These are phyloP conservation scores for Agonopterix arenella DNA, from an alignment of 2,888 invertebrate species.

Conservation along the genomic window DNA sequence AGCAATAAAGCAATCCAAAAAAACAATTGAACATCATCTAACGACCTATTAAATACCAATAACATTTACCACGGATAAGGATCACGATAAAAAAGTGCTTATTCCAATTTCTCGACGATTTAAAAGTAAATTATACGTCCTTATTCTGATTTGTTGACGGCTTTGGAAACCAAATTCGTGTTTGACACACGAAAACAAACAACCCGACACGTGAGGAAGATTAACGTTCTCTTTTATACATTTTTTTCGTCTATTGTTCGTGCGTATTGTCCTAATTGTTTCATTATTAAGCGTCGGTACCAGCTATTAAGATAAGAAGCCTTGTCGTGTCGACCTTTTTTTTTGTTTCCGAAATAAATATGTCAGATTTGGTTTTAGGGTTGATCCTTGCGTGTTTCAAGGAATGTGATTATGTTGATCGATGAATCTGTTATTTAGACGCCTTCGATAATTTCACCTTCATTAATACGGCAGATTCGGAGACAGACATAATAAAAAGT, in stretches of 20 bases:
- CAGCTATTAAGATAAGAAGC: constrained; percentile 45
- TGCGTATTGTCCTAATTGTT: constrained; percentile 57
- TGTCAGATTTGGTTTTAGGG: constrained; percentile 18
- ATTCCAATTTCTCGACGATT: background rate
- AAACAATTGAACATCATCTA: constrained; percentile 7
- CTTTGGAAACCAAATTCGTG: constrained; percentile 49
- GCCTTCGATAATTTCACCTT: no score
- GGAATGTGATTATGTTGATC: no score
- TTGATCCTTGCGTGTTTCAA: background rate
- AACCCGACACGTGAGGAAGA: constrained; percentile 51
- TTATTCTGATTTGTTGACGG: constrained; percentile 29
- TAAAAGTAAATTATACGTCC: constrained; percentile 11
- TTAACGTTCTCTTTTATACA: constrained; percentile 37
- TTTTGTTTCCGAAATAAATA: constrained; percentile 23
- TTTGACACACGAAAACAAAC: constrained; percentile 55
- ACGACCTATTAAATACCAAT: constrained; percentile 24
- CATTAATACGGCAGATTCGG: no score
- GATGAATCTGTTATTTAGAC: no score
- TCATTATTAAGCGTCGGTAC: constrained; percentile 43
- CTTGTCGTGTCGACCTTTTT: constrained; percentile 29
- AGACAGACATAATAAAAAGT: no score
- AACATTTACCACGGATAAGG: constrained; percentile 17
- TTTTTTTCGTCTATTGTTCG: constrained; percentile 27
- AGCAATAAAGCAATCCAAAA: constrained; percentile 5
- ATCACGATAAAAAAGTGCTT: constrained; percentile 25